Base-by-base conservation (phyloP, 2,113 vertebrate genomes). In the Anhinga anhinga region DNA sequence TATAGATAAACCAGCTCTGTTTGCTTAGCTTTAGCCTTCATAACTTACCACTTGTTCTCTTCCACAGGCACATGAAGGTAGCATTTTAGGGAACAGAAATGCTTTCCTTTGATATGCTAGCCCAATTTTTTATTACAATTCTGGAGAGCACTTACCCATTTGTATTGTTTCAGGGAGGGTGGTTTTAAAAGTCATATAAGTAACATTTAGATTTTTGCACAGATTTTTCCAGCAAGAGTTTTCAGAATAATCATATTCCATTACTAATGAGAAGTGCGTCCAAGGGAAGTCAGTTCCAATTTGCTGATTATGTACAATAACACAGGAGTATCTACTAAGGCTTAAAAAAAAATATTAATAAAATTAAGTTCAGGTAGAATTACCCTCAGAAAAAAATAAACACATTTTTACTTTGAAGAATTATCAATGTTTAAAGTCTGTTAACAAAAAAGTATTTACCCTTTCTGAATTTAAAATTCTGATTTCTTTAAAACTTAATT, bases 281-380 rank as follows among this genome's bases (percentile, higher is more conserved):
- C 99, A 99, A 27, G 99, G 99, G 79, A 99, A 99, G 97, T 98
- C 98, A 9, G 98, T 94, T 63, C 98, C 98, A 59, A 99, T 98
- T 62, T 99, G 97, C 73, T 98, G 98, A 96, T 98, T 98, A 80
- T 97, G 98, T 95, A 98, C 93, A 92, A 99, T 52, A 74, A 98
- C 18, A 88, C 99, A 99, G 89, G 98, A 97, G 79, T 95, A 98
- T 63, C 86, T 96, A 67, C 85, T 94, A 82, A 98, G 83, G 27
- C 99, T 98, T 97, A 86, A 98, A 97, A 86, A 92, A 40, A 89
- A 78, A 82, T 52, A 38, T 9, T 23, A 72, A 38, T 21, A 83
- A 76, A 80, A 82, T 20, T 56, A 86, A 62, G 13, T 74, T 72
- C 44, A 53, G 22, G 8, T 70, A 58, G 38, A 70, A 81, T 19